Evolutionary conservation across 2,888 invertebrate species (phyloP), one percentile per base, ranked within the genome.

Genomic region (Syritta pipiens): DNA sequence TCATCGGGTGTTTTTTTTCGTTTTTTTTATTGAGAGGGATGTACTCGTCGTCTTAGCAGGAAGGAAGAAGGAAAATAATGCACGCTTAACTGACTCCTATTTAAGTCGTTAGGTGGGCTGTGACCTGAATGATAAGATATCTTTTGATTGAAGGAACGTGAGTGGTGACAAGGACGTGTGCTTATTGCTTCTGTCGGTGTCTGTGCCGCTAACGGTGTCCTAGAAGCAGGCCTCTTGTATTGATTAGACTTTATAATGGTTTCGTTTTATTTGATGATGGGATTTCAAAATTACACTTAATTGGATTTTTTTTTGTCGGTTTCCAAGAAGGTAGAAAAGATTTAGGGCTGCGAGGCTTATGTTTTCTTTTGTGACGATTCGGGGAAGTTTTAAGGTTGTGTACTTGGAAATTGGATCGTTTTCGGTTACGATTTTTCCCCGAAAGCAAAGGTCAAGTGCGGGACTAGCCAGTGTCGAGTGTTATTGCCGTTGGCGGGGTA

Each of bases 91-190:
- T 46, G 46, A 46, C 24, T 46, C 22, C 24, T 24, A 46, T 46
- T 24, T 20, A 46, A 22, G 24, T 46, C 24, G 22, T 46, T 20
- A 24, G 46, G 24, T 24, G 24, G 46, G 46, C 24, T 46, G 46
- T 46, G 46, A 46, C 46, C 46, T 46, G 46, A 46, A 20, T 46
- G 46, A 46, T 46, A 46, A 46, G 22, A 46, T 24, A 46, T 46
- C 7, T 46, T 24, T 46, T 46, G 46, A 46, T 46, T 24, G 22
- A 46, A 46, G 9, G 10, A 10, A 46, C 46, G 46, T 46, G 24
- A 46, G 24, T 22, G 22, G 46, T 10, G 20, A 46, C 37, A 9
- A 17, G 7, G 17, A 37, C 19, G 37, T 37, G 17, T 17, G 37
- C 14, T 37, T 17, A 17, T 37, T 37, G 37, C 37, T 37, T 17